phyloP scores from a whole-genome alignment of 2,113 vertebrate species.

The Aldabrachelys gigantea region DNA sequence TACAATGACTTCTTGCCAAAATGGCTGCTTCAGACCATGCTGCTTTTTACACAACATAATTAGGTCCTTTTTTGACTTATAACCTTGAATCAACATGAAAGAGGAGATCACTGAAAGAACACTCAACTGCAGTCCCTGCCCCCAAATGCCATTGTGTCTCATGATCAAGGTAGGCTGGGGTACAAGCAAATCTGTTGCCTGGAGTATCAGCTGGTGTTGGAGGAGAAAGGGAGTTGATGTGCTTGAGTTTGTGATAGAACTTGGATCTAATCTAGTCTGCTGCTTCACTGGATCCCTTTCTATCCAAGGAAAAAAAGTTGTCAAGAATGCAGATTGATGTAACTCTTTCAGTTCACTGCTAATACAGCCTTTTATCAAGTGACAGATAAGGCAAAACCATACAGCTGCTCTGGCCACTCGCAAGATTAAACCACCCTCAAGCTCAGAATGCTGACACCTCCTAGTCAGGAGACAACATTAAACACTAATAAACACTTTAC shows the following conservation, averaged over 20 bases:
- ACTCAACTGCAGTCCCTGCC: background rate
- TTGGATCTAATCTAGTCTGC: background rate
- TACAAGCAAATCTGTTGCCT: background rate
- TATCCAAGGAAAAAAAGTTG: background rate
- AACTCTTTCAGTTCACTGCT: background rate
- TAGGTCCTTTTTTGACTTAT: background rate
- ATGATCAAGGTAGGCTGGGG: background rate
- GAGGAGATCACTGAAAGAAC: too few species aligned
- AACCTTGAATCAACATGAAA: background rate
- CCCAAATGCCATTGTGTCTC: background rate
- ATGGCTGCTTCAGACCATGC: background rate
- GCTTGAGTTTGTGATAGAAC: background rate
- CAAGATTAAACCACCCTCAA: background rate
- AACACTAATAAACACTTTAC: background rate
- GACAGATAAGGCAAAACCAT: background rate
- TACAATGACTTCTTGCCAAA: background rate
- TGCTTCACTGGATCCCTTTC: background rate
- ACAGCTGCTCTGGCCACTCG: background rate
- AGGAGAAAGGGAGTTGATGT: background rate
- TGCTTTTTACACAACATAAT: background rate
- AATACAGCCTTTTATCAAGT: background rate
- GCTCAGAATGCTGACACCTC: fast-evolving
- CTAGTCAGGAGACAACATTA: background rate
- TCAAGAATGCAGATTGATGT: background rate
- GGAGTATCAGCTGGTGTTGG: background rate